These are phyloP conservation scores for Rhyzopertha dominica DNA, from an alignment of 1,140 invertebrate genomes.

Conservation along the genomic window DNA sequence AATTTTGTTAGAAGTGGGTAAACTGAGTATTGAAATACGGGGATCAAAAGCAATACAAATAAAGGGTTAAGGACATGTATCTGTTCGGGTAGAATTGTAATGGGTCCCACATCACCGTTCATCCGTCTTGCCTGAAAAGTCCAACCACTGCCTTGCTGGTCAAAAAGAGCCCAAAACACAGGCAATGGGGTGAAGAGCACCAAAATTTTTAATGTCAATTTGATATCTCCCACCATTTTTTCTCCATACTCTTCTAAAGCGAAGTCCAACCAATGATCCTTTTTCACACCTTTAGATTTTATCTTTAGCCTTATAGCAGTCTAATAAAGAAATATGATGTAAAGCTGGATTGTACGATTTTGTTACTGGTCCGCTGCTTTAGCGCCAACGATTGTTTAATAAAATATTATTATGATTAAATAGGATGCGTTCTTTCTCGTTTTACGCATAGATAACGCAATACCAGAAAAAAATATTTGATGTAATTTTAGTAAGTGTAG, in stretches of 20 bases:
- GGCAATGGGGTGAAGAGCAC: conserved; percentile 78
- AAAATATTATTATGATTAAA: too few species aligned
- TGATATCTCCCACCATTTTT: conserved; percentile 69
- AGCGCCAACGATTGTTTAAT: too few species aligned
- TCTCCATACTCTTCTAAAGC: conserved; percentile 68
- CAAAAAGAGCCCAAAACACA: conserved; percentile 85
- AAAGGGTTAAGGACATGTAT: conserved; percentile 83
- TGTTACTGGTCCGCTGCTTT: conserved; percentile 42
- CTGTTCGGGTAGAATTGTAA: conserved; percentile 79
- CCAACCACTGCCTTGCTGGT: conserved; percentile 91
- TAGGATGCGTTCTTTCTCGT: too few species aligned
- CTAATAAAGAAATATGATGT: conserved; percentile 35
- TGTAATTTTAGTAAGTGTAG: too few species aligned
- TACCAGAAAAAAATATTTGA: too few species aligned
- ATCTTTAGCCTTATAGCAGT: conserved; percentile 44
- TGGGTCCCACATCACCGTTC: conserved; percentile 71
- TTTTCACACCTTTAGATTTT: conserved; percentile 49
- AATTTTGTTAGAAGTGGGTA: conserved; percentile 56
- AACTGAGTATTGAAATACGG: conserved; percentile 71
- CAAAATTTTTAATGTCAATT: conserved; percentile 65
- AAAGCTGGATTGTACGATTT: conserved; percentile 25
- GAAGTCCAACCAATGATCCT: conserved; percentile 76
- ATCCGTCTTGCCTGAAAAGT: conserved; percentile 89
- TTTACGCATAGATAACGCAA: too few species aligned
- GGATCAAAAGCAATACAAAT: conserved; percentile 80